phyloP scores from a whole-genome alignment of 2,113 vertebrate species.

The Rousettus leschenaultii region DNA sequence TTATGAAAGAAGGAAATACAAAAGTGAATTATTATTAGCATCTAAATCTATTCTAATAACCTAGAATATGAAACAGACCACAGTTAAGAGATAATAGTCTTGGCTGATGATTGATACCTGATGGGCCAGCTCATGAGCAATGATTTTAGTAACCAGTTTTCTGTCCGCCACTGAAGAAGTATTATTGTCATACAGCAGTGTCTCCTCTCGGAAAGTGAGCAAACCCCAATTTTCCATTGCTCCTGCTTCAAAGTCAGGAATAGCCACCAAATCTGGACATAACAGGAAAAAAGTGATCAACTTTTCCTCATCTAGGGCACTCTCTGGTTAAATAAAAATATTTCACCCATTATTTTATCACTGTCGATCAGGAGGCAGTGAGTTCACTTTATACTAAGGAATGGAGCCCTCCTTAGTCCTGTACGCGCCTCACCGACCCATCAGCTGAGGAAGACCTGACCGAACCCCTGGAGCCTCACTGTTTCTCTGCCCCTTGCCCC shows the following conservation, averaged over 20 bases:
- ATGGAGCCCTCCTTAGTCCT: neutral
- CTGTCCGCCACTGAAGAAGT: constrained; percentile 90
- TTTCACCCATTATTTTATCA: neutral
- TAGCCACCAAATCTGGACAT: constrained; percentile 91
- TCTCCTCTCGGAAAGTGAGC: constrained; percentile 92
- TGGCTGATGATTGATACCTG: constrained; percentile 84
- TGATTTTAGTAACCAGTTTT: constrained; percentile 90
- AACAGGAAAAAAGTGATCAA: constrained; percentile 14
- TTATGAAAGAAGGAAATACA: neutral
- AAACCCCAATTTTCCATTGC: constrained; percentile 99
- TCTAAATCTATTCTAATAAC: neutral
- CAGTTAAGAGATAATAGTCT: neutral
- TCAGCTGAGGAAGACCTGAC: neutral
- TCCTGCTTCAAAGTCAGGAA: constrained; percentile 94
- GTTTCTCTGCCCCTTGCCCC: neutral
- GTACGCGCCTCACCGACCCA: neutral
- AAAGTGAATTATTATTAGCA: neutral
- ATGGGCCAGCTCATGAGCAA: constrained; percentile 96
- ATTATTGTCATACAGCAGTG: constrained; percentile 84
- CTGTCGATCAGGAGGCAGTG: neutral
- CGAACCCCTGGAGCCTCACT: neutral
- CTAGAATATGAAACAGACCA: neutral
- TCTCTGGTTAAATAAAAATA: neutral
- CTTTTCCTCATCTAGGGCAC: neutral
- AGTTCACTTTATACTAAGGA: neutral